phyloP scores from a whole-genome alignment of 2,797 vertebrate species.

The Periophthalmus magnuspinnatus region DNA sequence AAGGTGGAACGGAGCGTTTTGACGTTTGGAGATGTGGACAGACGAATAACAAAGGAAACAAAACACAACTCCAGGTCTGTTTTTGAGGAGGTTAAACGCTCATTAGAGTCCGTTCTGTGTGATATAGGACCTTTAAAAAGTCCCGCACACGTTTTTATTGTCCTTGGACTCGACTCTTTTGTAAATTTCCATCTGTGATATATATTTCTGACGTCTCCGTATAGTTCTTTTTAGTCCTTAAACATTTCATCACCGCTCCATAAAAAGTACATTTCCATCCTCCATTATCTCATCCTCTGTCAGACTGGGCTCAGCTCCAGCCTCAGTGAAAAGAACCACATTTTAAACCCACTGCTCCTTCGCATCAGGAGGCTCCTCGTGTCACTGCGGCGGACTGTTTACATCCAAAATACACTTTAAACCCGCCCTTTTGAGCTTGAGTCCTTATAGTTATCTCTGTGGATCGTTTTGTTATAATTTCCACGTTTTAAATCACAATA shows the following conservation, averaged over 20 bases:
- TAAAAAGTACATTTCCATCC: conserved; percentile 8
- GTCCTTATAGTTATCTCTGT: too few relatives aligned
- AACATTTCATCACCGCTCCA: not conserved
- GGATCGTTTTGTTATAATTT: too few relatives aligned
- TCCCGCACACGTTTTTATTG: too few relatives aligned
- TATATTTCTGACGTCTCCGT: not conserved
- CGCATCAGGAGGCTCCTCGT: conserved; percentile 50
- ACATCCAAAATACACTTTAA: conserved; percentile 36
- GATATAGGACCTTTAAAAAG: too few relatives aligned
- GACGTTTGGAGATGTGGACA: too few relatives aligned
- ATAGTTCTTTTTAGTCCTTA: not conserved
- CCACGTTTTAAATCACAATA: too few relatives aligned
- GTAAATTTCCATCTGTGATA: not conserved
- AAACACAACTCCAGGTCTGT: too few relatives aligned
- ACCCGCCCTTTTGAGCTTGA: too few relatives aligned
- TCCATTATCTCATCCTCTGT: not conserved
- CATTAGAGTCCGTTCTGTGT: too few relatives aligned
- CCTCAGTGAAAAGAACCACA: conserved; percentile 16
- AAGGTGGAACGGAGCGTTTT: too few relatives aligned
- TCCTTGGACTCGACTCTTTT: not conserved
- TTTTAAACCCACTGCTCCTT: not conserved
- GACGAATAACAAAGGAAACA: too few relatives aligned
- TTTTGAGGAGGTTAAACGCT: too few relatives aligned
- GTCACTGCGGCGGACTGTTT: conserved; percentile 36
- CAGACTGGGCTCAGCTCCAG: conserved; percentile 3